Conservation (phyloP, 2,797 vertebrate genomes). For the Hafferia zeledoni region DNA sequence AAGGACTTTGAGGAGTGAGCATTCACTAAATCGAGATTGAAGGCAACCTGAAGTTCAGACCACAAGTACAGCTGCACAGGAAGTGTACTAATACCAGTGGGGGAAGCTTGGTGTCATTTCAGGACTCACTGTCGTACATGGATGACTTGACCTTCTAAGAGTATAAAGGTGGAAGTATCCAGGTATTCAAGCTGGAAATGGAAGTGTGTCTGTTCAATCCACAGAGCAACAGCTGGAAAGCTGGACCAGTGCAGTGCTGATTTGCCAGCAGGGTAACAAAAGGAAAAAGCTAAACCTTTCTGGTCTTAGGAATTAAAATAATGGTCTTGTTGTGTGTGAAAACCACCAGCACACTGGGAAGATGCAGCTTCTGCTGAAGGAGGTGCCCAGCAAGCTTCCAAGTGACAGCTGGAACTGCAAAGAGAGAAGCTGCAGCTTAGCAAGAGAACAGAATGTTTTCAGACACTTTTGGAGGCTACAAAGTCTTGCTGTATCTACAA, state of each 20-base stretch:
- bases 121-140: accelerated
- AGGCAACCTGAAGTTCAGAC: neutral
- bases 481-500: neutral
- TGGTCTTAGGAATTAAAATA: neutral
- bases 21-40: neutral
- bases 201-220: neutral
- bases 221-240: neutral
- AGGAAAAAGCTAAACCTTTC: neutral
- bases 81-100: neutral
- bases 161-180: neutral
- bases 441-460: neutral
- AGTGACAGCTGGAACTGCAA: neutral
- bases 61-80: neutral
- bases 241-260: neutral
- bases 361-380: neutral
- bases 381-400: neutral
- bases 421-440: neutral
- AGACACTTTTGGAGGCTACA: neutral
- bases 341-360: neutral
- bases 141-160: neutral
- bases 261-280: neutral
- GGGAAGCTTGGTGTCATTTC: neutral
- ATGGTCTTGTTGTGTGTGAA: neutral
- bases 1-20: neutral
- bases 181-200: neutral